Base-by-base conservation (phyloP, 2,888 invertebrate species). In the Cryptus viduatorius region DNA sequence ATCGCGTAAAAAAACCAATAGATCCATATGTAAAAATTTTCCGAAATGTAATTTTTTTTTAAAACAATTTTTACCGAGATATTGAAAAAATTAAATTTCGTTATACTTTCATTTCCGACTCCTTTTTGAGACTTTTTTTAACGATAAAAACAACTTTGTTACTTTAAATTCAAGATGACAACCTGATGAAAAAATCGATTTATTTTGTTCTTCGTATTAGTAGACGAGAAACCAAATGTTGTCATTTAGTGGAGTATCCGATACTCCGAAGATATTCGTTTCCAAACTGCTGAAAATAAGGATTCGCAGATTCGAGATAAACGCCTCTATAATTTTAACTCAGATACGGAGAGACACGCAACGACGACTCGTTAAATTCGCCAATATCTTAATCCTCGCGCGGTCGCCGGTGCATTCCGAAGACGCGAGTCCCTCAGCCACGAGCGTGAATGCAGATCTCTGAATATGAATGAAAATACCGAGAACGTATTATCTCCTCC, bases 401-500 rank as follows among this genome's bases (percentile, higher is more conserved):
- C 31, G 5, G 29, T 61, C 61, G 68, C 53, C 59, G 73, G 59
- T 67, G 75, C 76, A 73, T 69, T 76, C 50, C 42, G 31, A 14
- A 7, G 61, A n/a, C 29, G 61, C 61, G 31, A 12, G 61, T 61
- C 29, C 5, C 59, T 24, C 10, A n/a, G 24, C 61, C 61, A 31
- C 46, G 64, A 69, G 46, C 61, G 68, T 44, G 56, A 42, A 53
- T 69, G 53, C 76, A 44, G 42, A 37, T 61, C 50, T 69, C 31
- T 8, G 10, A n/a, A 64, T 42, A 79, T 79, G 79, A 79, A 79
- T 79, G 79, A 79, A 72, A 72, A 46, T 14, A 53, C 65, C 64
- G 42, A 37, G 46, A 65, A 59, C 29, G 14, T 68, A 42, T 59
- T 24, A 8, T 14, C 12, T 29, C 61, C 14, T n/a, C 29, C 14